These are phyloP conservation scores for Brachystomella parvula DNA, from an alignment of 1,140 invertebrate species.

Conservation along the genomic window DNA sequence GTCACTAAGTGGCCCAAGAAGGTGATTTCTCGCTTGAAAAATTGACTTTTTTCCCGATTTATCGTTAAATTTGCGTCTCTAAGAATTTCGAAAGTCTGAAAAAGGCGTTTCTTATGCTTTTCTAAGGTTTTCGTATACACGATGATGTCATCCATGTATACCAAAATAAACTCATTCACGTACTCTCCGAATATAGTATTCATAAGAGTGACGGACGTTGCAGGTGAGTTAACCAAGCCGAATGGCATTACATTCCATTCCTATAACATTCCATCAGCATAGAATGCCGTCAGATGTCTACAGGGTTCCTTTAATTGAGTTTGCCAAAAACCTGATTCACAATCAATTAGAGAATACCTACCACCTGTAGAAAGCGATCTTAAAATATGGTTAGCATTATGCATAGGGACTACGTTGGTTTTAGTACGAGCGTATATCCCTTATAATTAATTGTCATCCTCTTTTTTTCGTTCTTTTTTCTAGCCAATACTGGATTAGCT, in stretches of 20 bases:
- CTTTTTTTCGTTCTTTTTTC: conserved; percentile 13
- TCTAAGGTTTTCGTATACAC: conserved; percentile 42
- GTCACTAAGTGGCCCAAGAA: conserved; percentile 43
- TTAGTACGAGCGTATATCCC: conserved; percentile 14
- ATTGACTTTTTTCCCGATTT: conserved; percentile 45
- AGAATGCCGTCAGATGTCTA: conserved; percentile 44
- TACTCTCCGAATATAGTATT: conserved; percentile 39
- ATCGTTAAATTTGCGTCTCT: conserved; percentile 43
- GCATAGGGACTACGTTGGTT: conserved; percentile 24
- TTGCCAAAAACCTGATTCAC: conserved; percentile 42
- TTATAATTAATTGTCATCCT: conserved; percentile 14
- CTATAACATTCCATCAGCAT: conserved; percentile 36
- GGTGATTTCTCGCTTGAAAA: conserved; percentile 41
- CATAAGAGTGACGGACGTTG: conserved; percentile 41
- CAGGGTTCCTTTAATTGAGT: conserved; percentile 40
- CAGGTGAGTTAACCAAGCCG: conserved; percentile 42
- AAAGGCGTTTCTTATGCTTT: conserved; percentile 43
- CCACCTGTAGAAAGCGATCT: neutral
- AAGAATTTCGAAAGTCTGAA: conserved; percentile 41
- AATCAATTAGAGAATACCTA: conserved; percentile 37
- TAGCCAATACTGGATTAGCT: conserved; percentile 15
- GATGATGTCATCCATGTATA: conserved; percentile 49
- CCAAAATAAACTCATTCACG: conserved; percentile 25
- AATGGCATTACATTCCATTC: conserved; percentile 42
- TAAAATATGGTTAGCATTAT: conserved; percentile 2